Evolutionary conservation across 2,888 invertebrate genomes (phyloP).

Genomic region (Cylindroiulus punctatus): DNA sequence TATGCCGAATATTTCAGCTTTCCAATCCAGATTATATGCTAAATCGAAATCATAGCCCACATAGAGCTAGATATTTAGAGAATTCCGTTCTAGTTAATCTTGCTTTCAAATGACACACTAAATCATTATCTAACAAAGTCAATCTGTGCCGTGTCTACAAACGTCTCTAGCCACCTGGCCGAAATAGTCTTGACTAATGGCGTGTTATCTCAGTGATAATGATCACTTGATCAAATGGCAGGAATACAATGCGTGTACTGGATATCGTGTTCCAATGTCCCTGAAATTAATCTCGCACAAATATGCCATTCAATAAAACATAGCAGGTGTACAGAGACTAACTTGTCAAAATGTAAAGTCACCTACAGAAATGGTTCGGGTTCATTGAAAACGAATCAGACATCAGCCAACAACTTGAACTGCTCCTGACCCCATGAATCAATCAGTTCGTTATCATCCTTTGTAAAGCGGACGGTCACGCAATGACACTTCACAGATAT

Average conservation of each 20-base stretch:
- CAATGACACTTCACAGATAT: too few relatives aligned
- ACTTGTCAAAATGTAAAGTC: too few relatives aligned
- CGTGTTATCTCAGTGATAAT: background rate
- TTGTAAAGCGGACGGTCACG: too few relatives aligned
- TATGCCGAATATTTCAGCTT: background rate
- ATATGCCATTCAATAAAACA: background rate
- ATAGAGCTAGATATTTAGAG: background rate
- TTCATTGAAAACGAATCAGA: too few relatives aligned
- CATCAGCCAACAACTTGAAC: too few relatives aligned
- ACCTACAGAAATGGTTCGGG: too few relatives aligned
- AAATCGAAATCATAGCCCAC: background rate
- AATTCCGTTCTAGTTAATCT: background rate
- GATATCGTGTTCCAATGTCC: background rate
- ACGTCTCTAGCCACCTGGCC: background rate
- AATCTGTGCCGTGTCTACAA: background rate
- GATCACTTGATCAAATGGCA: background rate
- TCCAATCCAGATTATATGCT: background rate
- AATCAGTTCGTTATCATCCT: too few relatives aligned
- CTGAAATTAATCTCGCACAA: background rate
- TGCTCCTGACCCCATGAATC: too few relatives aligned
- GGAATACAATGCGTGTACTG: background rate
- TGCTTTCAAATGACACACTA: background rate
- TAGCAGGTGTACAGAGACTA: too few relatives aligned
- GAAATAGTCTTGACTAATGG: background rate
- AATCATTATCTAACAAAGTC: background rate